Evolutionary conservation across 1,140 invertebrate species (phyloP), one percentile per base, ranked within the genome.

Genomic region (Mactra quadrangularis): DNA sequence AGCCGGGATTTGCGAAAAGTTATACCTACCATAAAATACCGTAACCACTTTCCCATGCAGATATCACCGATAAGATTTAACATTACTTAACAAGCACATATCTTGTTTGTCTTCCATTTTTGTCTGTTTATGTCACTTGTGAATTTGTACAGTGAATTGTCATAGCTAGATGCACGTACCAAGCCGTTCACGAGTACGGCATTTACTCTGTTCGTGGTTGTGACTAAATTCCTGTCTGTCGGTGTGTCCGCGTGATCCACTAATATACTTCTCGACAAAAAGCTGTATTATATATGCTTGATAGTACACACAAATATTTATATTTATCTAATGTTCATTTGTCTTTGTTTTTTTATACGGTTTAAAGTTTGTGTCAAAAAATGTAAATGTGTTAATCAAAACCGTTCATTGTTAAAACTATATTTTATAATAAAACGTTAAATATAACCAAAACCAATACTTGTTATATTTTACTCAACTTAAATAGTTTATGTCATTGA

Each of bases 351-450:
- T 60, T 35, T 29, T 60, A 57, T 27, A 13, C 1, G 2, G 13
- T 25, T 3, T 57, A 57, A 22, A 25, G 22, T 64, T 31, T 45
- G 33, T 64, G 60, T 64, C 35, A 64, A 17, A 64, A 64, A 35
- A 38, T 31, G 35, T 22, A 38, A 22, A 45, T 64, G 35, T 60
- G 35, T 64, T 38, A 64, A 64, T 64, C 60, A 64, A 64, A 64
- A 27, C 35, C 22, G 60, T 64, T 64, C 31, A n/a, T 64, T 64
- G 60, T 64, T 64, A 64, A 60, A 60, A 33, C 57, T 64, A 64
- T 41, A 35, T 38, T 45, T 64, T n/a, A 25, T 38, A 64, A 38
- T 38, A 64, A 64, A 64, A 27, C n/a, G 7, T 64, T 64, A n/a
- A 45, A 7, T 64, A 57, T 57, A 57, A 60, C 19, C 50, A 53